Base-by-base conservation (phyloP, 1,140 invertebrate species). In the Camponotus vicinus region DNA sequence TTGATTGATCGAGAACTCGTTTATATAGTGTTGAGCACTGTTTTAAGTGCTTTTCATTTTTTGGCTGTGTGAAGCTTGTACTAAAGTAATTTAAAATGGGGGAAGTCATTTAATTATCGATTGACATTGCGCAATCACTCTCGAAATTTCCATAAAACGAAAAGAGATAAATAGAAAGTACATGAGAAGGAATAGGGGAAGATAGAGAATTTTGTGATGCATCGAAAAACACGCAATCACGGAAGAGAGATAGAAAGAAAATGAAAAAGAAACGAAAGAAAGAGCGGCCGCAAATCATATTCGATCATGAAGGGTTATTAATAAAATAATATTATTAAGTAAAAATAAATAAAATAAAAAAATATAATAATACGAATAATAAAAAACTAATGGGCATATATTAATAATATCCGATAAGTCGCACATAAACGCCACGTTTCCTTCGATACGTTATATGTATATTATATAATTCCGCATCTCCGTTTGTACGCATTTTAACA, bases 11-110 rank as follows among this genome's bases (percentile, higher is more conserved):
- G 52, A 89, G 79, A 82, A 92, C 76, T 90, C 89, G 89, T 92
- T 91, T 92, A 93, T 92, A 93, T 91, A 93, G 91, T 92, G 90
- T 94, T 92, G 89, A 94, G 94, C 94, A 94, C 94, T 94, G 93
- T 94, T 94, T 94, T 94, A 94, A 94, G 94, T 94, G 94, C 94
- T 94, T 93, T 92, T 93, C 92, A 93, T 94, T 94, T 94, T 91
- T 93, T 92, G 92, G 92, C 93, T 94, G 93, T 94, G 93, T 93
- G 93, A 94, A 91, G 87, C 93, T 94, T 93, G 86, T 91, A 91
- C 88, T 88, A 89, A 93, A 86, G 88, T 90, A 91, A 91, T 77
- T 91, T 85, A 90, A 52, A 52, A 91, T 76, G 32, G 52, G 34
- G 27, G 61, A 82, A 84, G 37, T 83, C 64, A 89, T 79, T 82